phyloP scores from a whole-genome alignment of 2,797 vertebrate genomes.

The Enteromius thamalakanensis region DNA sequence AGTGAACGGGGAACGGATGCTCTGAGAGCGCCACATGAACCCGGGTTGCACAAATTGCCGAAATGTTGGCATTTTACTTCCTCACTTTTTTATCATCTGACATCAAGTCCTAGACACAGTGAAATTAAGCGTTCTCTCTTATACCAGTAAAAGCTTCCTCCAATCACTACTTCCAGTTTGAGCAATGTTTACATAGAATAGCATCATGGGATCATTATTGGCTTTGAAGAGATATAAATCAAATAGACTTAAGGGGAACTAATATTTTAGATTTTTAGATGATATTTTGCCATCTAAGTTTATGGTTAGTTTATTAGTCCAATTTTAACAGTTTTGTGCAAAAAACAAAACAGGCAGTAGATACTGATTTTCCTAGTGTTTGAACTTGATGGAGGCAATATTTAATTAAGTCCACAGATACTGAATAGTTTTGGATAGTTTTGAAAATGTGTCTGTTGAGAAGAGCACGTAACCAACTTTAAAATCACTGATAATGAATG shows the following conservation, averaged over 20 bases:
- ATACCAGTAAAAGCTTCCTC: neutral
- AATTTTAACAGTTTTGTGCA: neutral
- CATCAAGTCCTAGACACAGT: neutral
- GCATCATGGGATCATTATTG: neutral
- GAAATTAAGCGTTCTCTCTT: neutral
- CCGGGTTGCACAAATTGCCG: neutral
- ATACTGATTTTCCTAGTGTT: neutral
- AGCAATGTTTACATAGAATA: neutral
- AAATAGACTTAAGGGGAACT: neutral
- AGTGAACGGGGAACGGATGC: neutral
- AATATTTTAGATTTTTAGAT: neutral
- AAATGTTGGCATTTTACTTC: neutral
- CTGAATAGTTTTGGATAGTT: neutral
- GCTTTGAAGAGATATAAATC: neutral
- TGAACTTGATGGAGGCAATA: neutral
- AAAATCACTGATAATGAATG: slow-evolving; percentile 37
- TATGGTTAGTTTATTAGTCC: neutral
- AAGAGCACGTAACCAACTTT: neutral
- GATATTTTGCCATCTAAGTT: neutral
- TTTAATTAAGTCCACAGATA: neutral
- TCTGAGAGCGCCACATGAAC: neutral
- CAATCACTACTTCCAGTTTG: neutral
- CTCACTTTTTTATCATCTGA: neutral
- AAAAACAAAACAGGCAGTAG: neutral
- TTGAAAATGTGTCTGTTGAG: neutral